Conservation (phyloP, 2,797 vertebrate species). For the Chloroceryle amazona region DNA sequence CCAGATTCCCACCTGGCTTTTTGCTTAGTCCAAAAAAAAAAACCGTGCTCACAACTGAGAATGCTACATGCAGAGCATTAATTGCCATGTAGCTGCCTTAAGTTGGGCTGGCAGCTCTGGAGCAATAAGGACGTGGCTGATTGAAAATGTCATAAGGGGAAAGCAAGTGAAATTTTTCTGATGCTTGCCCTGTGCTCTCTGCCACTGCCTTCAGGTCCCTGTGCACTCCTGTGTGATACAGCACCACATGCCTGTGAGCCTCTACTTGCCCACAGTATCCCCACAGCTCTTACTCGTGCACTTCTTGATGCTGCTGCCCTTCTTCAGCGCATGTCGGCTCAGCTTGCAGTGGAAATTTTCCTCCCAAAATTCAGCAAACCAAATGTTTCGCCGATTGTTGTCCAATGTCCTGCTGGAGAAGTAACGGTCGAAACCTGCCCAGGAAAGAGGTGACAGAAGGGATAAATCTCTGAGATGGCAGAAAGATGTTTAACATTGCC, state of each 20-base stretch:
- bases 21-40: not conserved
- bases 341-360: conserved; percentile 97
- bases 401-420: conserved; percentile 94
- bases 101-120: not conserved
- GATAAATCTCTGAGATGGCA: not conserved
- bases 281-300: conserved; percentile 91
- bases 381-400: conserved; percentile 96
- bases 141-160: not conserved
- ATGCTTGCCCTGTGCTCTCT: not conserved
- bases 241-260: accelerated
- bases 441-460: not conserved
- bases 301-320: conserved; percentile 93
- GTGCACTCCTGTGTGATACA: accelerated
- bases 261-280: accelerated
- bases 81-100: not conserved
- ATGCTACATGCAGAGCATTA: accelerated
- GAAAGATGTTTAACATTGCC: not conserved
- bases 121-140: not conserved
- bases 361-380: conserved; percentile 98
- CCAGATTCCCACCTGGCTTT: not conserved
- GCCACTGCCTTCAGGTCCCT: accelerated
- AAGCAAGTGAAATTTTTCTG: not conserved
- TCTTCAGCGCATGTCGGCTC: conserved; percentile 92
- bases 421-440: conserved; percentile 93
- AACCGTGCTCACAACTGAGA: accelerated